Evolutionary conservation across 2,888 invertebrate species (phyloP), one percentile per base, ranked within the genome.

Genomic region (Drosophila birchii): DNA sequence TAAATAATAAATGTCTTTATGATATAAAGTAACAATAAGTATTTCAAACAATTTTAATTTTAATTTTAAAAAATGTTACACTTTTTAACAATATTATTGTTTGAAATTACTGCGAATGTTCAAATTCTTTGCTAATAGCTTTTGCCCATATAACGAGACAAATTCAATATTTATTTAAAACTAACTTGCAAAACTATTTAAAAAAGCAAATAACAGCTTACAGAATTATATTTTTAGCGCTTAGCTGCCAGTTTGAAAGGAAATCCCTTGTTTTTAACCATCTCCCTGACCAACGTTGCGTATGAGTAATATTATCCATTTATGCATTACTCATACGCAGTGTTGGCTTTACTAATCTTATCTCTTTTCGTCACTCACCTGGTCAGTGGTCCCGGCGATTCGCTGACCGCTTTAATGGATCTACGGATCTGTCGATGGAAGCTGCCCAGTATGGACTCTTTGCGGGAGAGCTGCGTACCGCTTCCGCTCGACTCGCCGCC

Each of bases 351-450:
- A 16, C 8, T 18, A 39, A 18, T 34, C 32, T 32, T 38, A 57
- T 41, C 62, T 32, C 11, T 32, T 39, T 34, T 43, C 23, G 16
- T 38, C 32, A 89, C 90, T 91, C 78, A 93, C 93, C 93, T 91
- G 43, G 92, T 92, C 45, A 93, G 89, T 47, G 91, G 90, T 49
- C 92, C 92, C 32, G 93, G 92, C 45, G 93, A 93, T 79, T 93
- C 93, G 78, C 92, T 92, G 77, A 93, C 93, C 49, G 92, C 92
- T 76, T 93, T 92, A 29, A 93, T 84, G 49, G 93, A 93, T 79
- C 92, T 87, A 71, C 93, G 90, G 75, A 93, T 85, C 71, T 92
- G 92, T 77, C 90, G 90, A 80, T 93, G 91, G 89, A 92, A 93
- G 81, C 92, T 90, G 69, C 91, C 92, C 70, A 93, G 82, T 66